phyloP scores from a whole-genome alignment of 1,140 invertebrate species.

The Drosophila eugracilis region DNA sequence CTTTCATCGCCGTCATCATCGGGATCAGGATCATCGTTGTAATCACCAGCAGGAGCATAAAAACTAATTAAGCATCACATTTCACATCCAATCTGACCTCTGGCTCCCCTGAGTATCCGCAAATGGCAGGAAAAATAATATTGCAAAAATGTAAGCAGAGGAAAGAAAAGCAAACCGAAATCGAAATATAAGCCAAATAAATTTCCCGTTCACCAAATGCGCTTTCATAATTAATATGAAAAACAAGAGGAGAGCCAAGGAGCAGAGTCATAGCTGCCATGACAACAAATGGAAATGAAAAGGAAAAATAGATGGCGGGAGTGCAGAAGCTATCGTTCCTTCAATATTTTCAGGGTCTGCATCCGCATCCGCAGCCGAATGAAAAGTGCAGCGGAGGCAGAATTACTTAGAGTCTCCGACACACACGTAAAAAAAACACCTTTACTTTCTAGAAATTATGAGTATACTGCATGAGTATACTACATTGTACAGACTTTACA shows the following conservation, averaged over 20 bases:
- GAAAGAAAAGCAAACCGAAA: conserved; percentile 46
- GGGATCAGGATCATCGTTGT: conserved; percentile 43
- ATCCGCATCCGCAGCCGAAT: conserved; percentile 50
- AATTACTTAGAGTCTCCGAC: conserved; percentile 31
- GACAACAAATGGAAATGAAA: conserved; percentile 47
- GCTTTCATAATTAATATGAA: conserved; percentile 83
- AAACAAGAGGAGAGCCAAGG: conserved; percentile 22
- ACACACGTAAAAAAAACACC: no score
- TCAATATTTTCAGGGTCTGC: conserved; percentile 40
- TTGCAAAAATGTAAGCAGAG: conserved; percentile 11
- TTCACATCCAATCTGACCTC: conserved; percentile 70
- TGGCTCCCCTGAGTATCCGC: conserved; percentile 47
- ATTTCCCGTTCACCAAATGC: conserved; percentile 74
- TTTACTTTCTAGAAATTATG: no score
- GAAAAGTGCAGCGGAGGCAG: conserved; percentile 62
- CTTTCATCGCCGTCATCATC: conserved; percentile 31
- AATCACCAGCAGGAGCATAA: conserved; percentile 41
- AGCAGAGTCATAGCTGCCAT: conserved; percentile 21
- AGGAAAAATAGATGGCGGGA: conserved; percentile 35
- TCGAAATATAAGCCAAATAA: conserved; percentile 82
- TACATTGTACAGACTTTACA: no score
- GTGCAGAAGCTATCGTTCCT: conserved; percentile 7
- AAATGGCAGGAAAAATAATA: conserved; percentile 37
- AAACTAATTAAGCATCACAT: conserved; percentile 83
- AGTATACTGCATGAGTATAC: no score